phyloP scores from a whole-genome alignment of 2,113 vertebrate species.

The Poeciliopsis turrubarensis region DNA sequence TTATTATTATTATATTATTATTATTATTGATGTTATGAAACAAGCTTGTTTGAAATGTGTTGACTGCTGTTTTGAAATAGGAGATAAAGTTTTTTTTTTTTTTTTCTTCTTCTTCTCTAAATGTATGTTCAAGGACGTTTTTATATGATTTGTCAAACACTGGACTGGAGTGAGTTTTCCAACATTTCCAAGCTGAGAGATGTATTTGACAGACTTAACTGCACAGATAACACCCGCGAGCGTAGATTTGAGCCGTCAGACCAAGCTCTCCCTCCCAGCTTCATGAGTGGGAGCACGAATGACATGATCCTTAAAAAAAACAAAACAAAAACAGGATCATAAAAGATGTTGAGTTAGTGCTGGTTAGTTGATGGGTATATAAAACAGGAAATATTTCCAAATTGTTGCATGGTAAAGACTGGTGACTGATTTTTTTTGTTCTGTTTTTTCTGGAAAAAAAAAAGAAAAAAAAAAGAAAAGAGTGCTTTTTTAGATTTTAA shows the following conservation, averaged over 20 bases:
- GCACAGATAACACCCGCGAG: constrained; percentile 71
- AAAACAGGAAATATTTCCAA: constrained; percentile 55
- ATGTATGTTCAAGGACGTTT: constrained; percentile 76
- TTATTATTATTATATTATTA: constrained; percentile 48
- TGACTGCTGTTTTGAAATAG: constrained; percentile 84
- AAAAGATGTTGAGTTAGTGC: constrained; percentile 49
- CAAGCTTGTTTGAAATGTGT: constrained; percentile 81
- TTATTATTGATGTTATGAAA: constrained; percentile 77
- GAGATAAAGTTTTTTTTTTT: constrained; percentile 57
- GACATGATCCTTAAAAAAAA: constrained; percentile 42
- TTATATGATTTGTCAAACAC: constrained; percentile 85
- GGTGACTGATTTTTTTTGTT: constrained; percentile 24
- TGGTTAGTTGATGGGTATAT: constrained; percentile 45
- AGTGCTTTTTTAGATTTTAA: constrained; percentile 27
- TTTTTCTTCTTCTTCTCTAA: neutral
- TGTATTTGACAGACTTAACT: constrained; percentile 77
- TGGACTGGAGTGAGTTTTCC: constrained; percentile 83
- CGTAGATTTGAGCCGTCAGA: constrained; percentile 56
- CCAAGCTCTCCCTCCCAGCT: constrained; percentile 48
- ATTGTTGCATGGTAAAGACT: constrained; percentile 48
- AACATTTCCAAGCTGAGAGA: constrained; percentile 79
- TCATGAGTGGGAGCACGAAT: constrained; percentile 28
- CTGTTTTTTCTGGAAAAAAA: constrained; percentile 2
- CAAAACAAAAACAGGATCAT: constrained; percentile 19
- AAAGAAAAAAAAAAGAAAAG: neutral